Percentiles rank a stretch among this genome's conserved stretches.
These are phyloP conservation scores for Gymnosoma rotundatum DNA, from an alignment of 2,888 invertebrate species.

Conservation along the genomic window DNA sequence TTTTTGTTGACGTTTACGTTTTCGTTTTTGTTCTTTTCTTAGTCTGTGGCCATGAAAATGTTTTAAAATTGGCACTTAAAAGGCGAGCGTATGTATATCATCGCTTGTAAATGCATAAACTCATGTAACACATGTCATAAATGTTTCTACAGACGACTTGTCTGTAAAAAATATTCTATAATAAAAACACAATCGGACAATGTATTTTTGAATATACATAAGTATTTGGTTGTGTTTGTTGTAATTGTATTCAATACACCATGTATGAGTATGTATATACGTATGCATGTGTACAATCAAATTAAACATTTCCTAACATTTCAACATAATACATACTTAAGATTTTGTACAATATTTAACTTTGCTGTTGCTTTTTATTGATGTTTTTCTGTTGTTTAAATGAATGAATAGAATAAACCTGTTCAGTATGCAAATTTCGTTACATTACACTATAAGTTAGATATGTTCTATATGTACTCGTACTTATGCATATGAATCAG, in stretches of 20 bases:
- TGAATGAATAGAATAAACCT: slow-evolving; percentile 37
- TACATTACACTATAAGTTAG: slow-evolving; percentile 49
- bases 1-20: not conserved
- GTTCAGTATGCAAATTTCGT: slow-evolving; percentile 52
- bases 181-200: slow-evolving; percentile 41
- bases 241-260: slow-evolving; percentile 8
- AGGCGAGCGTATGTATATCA: slow-evolving; percentile 21
- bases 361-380: slow-evolving; percentile 26
- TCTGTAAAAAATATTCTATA: slow-evolving; percentile 37
- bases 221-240: not conserved
- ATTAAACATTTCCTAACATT: slow-evolving; percentile 53
- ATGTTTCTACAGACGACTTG: slow-evolving; percentile 59
- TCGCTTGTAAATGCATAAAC: slow-evolving; percentile 29
- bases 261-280: not conserved
- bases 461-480: not conserved
- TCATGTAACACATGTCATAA: slow-evolving; percentile 68
- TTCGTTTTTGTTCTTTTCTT: slow-evolving; percentile 21
- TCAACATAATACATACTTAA: slow-evolving; percentile 34
- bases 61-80: slow-evolving; percentile 64
- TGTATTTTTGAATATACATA: slow-evolving; percentile 13
- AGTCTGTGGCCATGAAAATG: slow-evolving; percentile 65
- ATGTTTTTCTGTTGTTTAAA: slow-evolving; percentile 22
- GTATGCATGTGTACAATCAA: slow-evolving; percentile 9
- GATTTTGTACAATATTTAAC: slow-evolving; percentile 35
- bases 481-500: not conserved